Evolutionary conservation across 92 coral and sea anemone species (phyloP).

Genomic region (Epizoanthus rinbou): DNA sequence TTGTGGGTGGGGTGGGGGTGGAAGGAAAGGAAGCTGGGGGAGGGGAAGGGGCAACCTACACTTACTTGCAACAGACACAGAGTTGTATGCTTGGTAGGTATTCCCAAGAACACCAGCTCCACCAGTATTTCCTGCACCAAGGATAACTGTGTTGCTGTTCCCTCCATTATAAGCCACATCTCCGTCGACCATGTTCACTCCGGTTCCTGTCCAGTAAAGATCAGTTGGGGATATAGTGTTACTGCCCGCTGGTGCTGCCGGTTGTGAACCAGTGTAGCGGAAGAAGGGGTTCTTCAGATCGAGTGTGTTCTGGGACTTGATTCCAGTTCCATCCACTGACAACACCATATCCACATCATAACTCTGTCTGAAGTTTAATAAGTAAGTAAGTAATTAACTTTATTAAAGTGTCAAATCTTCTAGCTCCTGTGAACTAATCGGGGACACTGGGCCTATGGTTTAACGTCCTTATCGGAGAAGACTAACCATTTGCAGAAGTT

Average conservation of each 20-base stretch:
- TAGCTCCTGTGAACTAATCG: too few species aligned
- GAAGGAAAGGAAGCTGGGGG: too few species aligned
- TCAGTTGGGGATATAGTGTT: constrained; percentile 92
- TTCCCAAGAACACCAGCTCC: constrained; percentile 57
- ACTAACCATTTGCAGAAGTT: too few species aligned
- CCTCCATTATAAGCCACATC: constrained; percentile 57
- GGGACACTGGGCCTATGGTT: too few species aligned
- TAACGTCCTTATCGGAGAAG: too few species aligned
- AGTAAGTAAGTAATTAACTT: too few species aligned
- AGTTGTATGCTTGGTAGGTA: constrained; percentile 53
- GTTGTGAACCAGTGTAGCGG: constrained; percentile 90
- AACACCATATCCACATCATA: constrained; percentile 92
- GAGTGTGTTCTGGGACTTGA: constrained; percentile 76
- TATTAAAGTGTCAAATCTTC: too few species aligned
- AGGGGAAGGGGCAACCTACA: neutral
- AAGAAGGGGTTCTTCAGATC: constrained; percentile 96
- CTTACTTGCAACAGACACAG: constrained; percentile 43
- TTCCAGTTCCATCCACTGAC: constrained; percentile 81
- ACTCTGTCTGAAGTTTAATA: constrained; percentile 72
- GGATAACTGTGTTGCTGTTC: constrained; percentile 38
- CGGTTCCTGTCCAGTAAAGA: constrained; percentile 78
- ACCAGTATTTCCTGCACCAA: constrained; percentile 46
- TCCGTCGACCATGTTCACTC: constrained; percentile 37
- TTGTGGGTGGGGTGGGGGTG: too few species aligned
- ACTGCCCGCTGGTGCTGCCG: constrained; percentile 83